Evolutionary conservation across 2,888 invertebrate species (phyloP), one percentile per base, ranked within the genome.

Genomic region (Limnephilus lunatus): DNA sequence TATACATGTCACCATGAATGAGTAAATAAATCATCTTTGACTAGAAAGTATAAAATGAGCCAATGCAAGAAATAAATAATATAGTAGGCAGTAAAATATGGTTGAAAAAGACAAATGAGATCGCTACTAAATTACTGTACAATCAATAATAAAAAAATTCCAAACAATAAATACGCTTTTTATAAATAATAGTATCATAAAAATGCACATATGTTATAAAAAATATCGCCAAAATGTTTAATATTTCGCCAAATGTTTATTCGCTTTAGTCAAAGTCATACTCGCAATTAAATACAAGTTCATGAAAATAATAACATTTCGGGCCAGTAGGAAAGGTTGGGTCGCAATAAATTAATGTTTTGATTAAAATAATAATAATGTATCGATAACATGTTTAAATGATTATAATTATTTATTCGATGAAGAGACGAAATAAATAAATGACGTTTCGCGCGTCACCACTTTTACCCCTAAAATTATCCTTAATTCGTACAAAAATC

Each of bases 1-100:
- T 44, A 39, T 86, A 86, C 86, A 86, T 86, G 86, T 44, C 86
- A 86, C 86, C 86, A n/a, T 86, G 44, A 44, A 86, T 86, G 86
- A 39, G 35, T 86, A 68, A 68, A 68, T 68, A 68, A 68, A 68
- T 9, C 25, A 68, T 68, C 7, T 68, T 68, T 25, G 9, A 68
- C 25, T 68, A 11, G 7, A 68, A 68, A 68, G 9, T n/a, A 68
- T 68, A 68, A 25, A 68, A 68, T 68, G 25, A 68, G 25, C 25
- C 25, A 68, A 68, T 68, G 68, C 68, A 11, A 25, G n/a, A 68
- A 19, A n/a, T n/a, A 25, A 68, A 68, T 68, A 68, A 68, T 2
- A 25, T 25, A 25, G 68, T n/a, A 25, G 9, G 3, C 68, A 68
- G 68, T 68, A 25, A 53, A 68, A 68, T n/a, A 9, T 7, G 25